These are phyloP conservation scores for Halocaridina rubra DNA, from an alignment of 2,888 invertebrate species.

Conservation along the genomic window DNA sequence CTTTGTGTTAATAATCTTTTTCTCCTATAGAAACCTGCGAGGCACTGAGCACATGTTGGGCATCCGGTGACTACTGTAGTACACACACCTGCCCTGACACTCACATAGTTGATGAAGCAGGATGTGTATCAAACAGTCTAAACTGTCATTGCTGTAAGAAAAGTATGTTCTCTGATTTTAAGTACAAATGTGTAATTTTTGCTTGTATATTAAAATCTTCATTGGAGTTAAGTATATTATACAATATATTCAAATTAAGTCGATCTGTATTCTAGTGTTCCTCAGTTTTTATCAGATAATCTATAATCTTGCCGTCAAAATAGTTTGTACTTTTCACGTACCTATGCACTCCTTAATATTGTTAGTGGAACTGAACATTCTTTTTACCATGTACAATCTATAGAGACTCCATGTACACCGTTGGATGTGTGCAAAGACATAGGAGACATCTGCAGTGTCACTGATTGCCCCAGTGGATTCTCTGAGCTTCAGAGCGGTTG, in stretches of 20 bases:
- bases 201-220: too few relatives aligned
- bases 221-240: too few relatives aligned
- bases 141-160: neutral
- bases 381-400: neutral
- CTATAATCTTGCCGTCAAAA: too few relatives aligned
- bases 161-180: neutral
- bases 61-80: neutral
- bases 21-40: too few relatives aligned
- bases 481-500: neutral
- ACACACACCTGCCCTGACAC: neutral
- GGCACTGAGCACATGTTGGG: neutral
- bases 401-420: neutral
- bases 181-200: neutral
- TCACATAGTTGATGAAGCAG: neutral
- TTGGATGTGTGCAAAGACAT: neutral
- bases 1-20: too few relatives aligned
- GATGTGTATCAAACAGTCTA: neutral
- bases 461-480: neutral
- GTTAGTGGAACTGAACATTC: too few relatives aligned
- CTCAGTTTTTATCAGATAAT: too few relatives aligned
- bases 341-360: too few relatives aligned
- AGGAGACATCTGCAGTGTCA: neutral
- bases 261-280: too few relatives aligned
- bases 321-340: too few relatives aligned
- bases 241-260: too few relatives aligned